Percentiles rank a stretch among this genome's conserved stretches.
Evolutionary conservation across 2,888 invertebrate species (phyloP).

Genomic region (Cephalotes varians): DNA sequence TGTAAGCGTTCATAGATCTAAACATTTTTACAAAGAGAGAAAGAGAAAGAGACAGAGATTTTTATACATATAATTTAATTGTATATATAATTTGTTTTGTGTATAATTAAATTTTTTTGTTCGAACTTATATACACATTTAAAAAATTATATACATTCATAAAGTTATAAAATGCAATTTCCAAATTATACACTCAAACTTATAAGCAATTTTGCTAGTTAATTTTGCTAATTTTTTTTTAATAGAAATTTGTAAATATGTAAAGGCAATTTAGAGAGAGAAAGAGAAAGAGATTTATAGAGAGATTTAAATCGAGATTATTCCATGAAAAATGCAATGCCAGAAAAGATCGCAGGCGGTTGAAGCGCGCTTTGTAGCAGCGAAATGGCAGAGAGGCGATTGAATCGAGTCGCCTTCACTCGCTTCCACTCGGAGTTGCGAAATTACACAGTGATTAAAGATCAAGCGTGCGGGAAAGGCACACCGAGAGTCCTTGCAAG

Average conservation of each 20-base stretch:
- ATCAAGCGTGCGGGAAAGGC: conserved; percentile 27
- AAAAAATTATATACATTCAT: not conserved
- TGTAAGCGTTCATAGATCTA: not conserved
- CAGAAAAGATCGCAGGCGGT: not conserved
- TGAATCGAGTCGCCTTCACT: conserved; percentile 38
- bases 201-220: not conserved
- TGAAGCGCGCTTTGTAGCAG: conserved; percentile 9
- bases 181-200: not conserved
- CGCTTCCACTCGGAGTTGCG: conserved; percentile 34
- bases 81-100: no score
- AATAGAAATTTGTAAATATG: not conserved
- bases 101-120: no score
- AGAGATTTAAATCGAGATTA: conserved; percentile 14
- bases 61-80: no score
- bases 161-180: conserved; percentile 2
- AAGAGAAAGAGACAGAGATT: not conserved
- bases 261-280: not conserved
- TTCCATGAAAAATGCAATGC: conserved; percentile 1
- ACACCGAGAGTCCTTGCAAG: conserved; percentile 32
- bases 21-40: not conserved
- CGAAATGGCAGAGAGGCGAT: conserved; percentile 31
- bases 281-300: no score
- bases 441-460: conserved; percentile 41
- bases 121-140: not conserved
- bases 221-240: not conserved